Conservation (phyloP, 2,888 invertebrate species). For the Erebia ligea region DNA sequence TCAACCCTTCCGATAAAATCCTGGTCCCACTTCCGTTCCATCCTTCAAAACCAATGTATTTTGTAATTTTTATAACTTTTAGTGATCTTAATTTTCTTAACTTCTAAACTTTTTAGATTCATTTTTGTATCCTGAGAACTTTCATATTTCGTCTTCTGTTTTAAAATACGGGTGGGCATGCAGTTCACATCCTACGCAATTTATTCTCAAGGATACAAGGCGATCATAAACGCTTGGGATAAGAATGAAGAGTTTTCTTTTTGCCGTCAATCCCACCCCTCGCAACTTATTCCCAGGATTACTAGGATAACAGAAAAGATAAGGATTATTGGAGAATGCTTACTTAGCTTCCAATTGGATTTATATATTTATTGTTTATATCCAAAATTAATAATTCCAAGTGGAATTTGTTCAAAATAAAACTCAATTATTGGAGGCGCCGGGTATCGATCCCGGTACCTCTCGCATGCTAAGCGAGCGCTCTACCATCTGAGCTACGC, state of each 20-base stretch:
- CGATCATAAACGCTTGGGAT: constrained; percentile 2
- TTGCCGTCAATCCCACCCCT: neutral
- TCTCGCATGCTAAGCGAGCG: constrained; percentile 39
- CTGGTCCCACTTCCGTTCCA: neutral
- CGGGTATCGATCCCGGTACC: constrained; percentile 39
- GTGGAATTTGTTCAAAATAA: neutral
- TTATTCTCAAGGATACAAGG: constrained; percentile 22
- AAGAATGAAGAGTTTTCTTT: neutral
- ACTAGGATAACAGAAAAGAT: neutral
- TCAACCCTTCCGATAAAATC: neutral
- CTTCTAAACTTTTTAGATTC: neutral
- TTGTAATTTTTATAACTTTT: too few relatives aligned
- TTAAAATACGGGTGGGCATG: neutral
- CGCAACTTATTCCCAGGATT: constrained; percentile 12
- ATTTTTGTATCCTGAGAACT: neutral
- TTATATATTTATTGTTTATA: neutral
- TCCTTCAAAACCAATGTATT: too few relatives aligned
- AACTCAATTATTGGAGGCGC: constrained; percentile 31
- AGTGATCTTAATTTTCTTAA: too few relatives aligned
- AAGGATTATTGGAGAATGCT: neutral
- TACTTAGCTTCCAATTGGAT: neutral
- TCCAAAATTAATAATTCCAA: neutral
- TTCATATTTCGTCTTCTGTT: neutral
- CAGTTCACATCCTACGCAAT: neutral
- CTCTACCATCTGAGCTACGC: constrained; percentile 38